Conservation (phyloP, 1,140 invertebrate genomes). For the Lepidurus packardi region DNA sequence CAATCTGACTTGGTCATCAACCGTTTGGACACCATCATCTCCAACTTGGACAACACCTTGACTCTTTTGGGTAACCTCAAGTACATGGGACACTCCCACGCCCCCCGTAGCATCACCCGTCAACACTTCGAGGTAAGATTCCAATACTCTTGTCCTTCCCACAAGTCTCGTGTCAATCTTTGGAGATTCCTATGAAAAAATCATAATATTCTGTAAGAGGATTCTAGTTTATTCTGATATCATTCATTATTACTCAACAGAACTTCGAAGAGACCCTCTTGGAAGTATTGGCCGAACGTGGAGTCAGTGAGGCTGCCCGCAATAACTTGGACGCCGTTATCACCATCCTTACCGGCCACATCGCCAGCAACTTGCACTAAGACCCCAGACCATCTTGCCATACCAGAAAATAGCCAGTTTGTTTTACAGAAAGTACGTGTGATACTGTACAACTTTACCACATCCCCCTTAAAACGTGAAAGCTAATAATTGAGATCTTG, state of each 20-base stretch:
- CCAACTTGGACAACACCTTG: constrained; percentile 56
- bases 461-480: not conserved
- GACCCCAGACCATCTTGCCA: not conserved
- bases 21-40: constrained; percentile 50
- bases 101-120: constrained; percentile 48
- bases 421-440: not conserved
- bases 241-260: not conserved
- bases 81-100: constrained; percentile 59
- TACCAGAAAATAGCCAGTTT: not conserved
- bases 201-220: no score
- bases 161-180: no score
- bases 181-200: no score
- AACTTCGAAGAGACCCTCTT: not conserved
- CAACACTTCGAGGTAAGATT: constrained; percentile 34
- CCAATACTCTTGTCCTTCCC: no score
- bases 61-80: constrained; percentile 57
- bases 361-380: not conserved
- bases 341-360: not conserved
- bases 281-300: not conserved
- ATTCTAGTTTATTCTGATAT: no score
- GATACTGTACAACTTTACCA: not conserved
- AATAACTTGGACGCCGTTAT: not conserved
- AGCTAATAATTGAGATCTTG: not conserved
- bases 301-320: not conserved
- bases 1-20: constrained; percentile 24